These are phyloP conservation scores for Habroteleia sp. DNA, from an alignment of 2,888 invertebrate genomes.

Conservation along the genomic window DNA sequence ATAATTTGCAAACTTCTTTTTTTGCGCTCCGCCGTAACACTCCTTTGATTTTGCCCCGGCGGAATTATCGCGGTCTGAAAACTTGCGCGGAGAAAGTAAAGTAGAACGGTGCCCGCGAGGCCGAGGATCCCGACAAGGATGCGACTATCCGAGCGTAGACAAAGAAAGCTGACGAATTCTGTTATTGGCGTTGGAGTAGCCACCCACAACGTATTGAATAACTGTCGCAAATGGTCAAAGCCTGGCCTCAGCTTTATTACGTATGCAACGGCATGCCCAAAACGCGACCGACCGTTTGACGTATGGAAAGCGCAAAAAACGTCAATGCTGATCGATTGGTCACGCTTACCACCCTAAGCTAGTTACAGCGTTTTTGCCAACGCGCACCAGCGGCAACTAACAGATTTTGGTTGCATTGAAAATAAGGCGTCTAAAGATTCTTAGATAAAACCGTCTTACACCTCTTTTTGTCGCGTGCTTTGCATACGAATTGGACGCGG, in stretches of 20 bases:
- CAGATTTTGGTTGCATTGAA: slow-evolving; percentile 40
- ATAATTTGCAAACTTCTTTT: no score
- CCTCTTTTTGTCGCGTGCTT: slow-evolving; percentile 19
- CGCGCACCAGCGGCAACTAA: slow-evolving; percentile 62
- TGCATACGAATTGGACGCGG: neutral
- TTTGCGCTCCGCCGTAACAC: no score
- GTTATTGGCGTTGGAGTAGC: slow-evolving; percentile 25
- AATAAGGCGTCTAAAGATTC: neutral
- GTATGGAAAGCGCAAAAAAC: slow-evolving; percentile 80
- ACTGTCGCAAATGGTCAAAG: slow-evolving; percentile 74
- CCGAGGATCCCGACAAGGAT: slow-evolving; percentile 23
- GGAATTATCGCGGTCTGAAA: no score
- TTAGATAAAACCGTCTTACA: slow-evolving; percentile 11
- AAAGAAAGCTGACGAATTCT: slow-evolving; percentile 48
- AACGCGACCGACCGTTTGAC: slow-evolving; percentile 73
- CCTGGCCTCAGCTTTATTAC: slow-evolving; percentile 71
- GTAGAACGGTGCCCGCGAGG: slow-evolving; percentile 28
- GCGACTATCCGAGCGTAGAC: slow-evolving; percentile 27
- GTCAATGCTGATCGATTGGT: slow-evolving; percentile 80
- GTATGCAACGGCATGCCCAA: slow-evolving; percentile 78
- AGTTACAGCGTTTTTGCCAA: slow-evolving; percentile 42
- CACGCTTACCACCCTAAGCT: slow-evolving; percentile 73
- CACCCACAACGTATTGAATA: slow-evolving; percentile 71
- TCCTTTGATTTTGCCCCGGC: no score
- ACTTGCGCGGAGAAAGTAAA: slow-evolving; percentile 48